A percentile compares a stretch with the other conserved stretches of the same genome.
Evolutionary conservation across 2,113 vertebrate genomes (phyloP).

Genomic region (Parus major): DNA sequence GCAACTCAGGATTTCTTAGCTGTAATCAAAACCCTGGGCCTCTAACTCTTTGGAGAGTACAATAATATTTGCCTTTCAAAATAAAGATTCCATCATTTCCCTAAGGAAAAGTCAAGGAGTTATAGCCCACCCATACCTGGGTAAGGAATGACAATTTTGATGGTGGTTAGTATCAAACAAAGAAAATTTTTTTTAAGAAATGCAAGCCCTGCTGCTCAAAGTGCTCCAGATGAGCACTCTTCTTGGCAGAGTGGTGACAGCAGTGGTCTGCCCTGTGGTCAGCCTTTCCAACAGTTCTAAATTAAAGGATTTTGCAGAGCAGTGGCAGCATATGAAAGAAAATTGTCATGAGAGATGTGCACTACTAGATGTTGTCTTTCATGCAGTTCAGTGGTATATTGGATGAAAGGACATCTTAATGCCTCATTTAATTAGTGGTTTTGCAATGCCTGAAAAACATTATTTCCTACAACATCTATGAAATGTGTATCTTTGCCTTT

Average conservation of each 20-base stretch:
- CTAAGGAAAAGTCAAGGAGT: neutral
- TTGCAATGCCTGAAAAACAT: neutral
- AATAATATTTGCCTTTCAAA: neutral
- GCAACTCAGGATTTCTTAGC: neutral
- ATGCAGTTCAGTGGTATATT: neutral
- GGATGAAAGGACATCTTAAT: neutral
- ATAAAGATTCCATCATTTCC: neutral
- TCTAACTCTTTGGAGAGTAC: neutral
- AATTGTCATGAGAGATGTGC: neutral
- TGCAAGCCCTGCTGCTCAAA: neutral
- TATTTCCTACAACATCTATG: neutral
- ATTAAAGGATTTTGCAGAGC: neutral
- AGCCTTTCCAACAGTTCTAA: neutral
- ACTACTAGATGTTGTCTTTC: neutral
- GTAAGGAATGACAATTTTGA: neutral
- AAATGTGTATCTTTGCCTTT: constrained; percentile 5
- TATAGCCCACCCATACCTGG: neutral
- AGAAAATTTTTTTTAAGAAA: neutral
- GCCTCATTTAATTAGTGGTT: neutral
- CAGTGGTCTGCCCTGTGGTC: neutral
- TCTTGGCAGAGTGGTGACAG: neutral
- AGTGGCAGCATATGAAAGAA: neutral
- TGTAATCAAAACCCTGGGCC: neutral
- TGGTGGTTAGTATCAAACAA: neutral
- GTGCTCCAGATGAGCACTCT: neutral